Evolutionary conservation across 2,888 invertebrate genomes (phyloP), one percentile per base, ranked within the genome.

Genomic region (Drosophila anomelani): DNA sequence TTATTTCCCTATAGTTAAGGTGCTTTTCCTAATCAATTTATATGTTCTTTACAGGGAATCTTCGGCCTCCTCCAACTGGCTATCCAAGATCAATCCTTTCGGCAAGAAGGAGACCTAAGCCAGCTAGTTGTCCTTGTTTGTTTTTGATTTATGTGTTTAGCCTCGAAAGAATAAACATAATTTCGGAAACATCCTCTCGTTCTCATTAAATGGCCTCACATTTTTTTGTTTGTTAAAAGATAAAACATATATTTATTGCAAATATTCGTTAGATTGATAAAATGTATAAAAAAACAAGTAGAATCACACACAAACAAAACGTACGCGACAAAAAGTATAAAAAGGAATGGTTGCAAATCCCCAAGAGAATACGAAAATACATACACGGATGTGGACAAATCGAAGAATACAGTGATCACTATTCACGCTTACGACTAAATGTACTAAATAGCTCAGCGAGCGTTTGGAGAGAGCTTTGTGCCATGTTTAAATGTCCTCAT

Each of bases 51-150:
- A 0, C 83, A 94, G 93, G 56, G 91, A 92, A 76, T 77, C 92
- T 38, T 80, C 90, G 73, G 93, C 95, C 29, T 69, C 85, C n/a
- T 77, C 91, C 15, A 90, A 80, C 71, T 96, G 96, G 96, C 92
- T 96, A 57, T 94, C 95, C 15, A 96, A 95, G 93, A 94, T 96
- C 77, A 96, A 96, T 93, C 96, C 96, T 46, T 96, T 96, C 92
- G 94, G 94, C 58, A 95, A 95, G 89, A 95, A 95, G 91, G 92
- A 91, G 63, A 87, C 88, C 58, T 84, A 84, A 61, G 36, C 15
- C 43, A 34, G 36, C 20, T 20, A 23, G 36, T 41, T 26, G 51
- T 29, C 43, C 55, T 49, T 41, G 46, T 63, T 53, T 76, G 57
- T 77, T 75, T 63, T 63, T 60, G 58, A 56, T 70, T 77, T 67